A percentile compares a stretch with the other conserved stretches of the same genome.
These are phyloP conservation scores for Hipposideros larvatus DNA, from an alignment of 2,797 vertebrate genomes.

Conservation along the genomic window DNA sequence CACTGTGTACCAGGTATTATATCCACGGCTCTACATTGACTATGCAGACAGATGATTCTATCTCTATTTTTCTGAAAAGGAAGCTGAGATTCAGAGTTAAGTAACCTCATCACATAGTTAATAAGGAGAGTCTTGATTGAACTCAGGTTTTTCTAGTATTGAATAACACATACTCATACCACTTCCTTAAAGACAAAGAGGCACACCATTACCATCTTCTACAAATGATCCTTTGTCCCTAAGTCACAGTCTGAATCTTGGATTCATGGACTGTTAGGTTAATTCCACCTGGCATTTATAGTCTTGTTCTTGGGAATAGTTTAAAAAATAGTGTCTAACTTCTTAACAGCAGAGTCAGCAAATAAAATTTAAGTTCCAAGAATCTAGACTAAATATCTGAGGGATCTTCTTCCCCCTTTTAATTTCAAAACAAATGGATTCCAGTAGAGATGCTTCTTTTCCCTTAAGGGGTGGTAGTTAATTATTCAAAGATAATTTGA, in stretches of 20 bases:
- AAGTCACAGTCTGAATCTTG: neutral
- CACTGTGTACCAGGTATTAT: neutral
- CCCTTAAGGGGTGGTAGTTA: neutral
- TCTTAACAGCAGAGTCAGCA: slow-evolving; percentile 23
- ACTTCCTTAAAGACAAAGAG: neutral
- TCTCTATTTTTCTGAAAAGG: slow-evolving; percentile 3
- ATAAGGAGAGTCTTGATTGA: neutral
- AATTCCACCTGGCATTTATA: neutral
- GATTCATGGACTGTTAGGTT: neutral
- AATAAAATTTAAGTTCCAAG: slow-evolving; percentile 24
- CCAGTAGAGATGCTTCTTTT: slow-evolving; percentile 18
- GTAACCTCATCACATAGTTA: neutral
- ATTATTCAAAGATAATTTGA: neutral
- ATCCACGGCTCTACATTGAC: neutral
- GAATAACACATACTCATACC: neutral
- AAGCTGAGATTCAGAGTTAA: neutral
- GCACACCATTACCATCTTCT: neutral
- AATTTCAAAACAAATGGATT: slow-evolving; percentile 51
- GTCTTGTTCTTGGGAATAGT: neutral
- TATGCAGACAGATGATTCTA: neutral
- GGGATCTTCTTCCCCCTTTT: neutral
- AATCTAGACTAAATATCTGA: neutral
- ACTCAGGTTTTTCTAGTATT: neutral
- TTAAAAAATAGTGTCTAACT: neutral
- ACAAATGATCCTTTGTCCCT: neutral